Conservation (phyloP, 2,888 invertebrate species). For the Blastobasis adustella region DNA sequence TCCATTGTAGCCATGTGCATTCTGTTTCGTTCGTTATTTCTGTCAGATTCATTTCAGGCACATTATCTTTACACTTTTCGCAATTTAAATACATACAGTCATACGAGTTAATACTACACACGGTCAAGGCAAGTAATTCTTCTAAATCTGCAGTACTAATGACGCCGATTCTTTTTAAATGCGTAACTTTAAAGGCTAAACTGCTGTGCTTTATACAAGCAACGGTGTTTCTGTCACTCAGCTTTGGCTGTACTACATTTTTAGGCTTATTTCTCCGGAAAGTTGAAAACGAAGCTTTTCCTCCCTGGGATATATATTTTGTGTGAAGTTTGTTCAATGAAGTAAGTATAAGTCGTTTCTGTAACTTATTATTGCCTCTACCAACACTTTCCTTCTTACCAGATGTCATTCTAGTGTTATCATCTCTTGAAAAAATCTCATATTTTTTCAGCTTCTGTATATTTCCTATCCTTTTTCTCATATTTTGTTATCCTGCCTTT, state of each 20-base stretch:
- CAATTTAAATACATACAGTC: conserved; percentile 6
- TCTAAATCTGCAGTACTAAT: conserved; percentile 1
- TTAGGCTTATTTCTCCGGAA: conserved; percentile 1
- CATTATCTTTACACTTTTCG: conserved; percentile 3
- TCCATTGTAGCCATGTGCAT: conserved; percentile 1
- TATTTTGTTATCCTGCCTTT: too few relatives aligned
- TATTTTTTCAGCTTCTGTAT: too few relatives aligned
- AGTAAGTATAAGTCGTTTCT: neutral
- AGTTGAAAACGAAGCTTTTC: conserved; percentile 4
- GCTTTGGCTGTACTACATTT: neutral
- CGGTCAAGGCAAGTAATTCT: neutral
- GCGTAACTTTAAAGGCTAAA: too few relatives aligned
- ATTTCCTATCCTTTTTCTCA: too few relatives aligned
- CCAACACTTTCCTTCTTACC: too few relatives aligned
- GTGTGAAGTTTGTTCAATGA: neutral
- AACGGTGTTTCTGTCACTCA: too few relatives aligned
- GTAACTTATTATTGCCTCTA: too few relatives aligned
- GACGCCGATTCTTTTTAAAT: conserved; percentile 1
- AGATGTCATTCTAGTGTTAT: too few relatives aligned
- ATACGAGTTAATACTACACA: conserved; percentile 2
- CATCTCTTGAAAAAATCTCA: too few relatives aligned
- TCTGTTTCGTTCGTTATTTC: conserved; percentile 1
- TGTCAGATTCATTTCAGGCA: conserved; percentile 5
- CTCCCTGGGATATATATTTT: conserved; percentile 1
- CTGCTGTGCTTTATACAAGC: too few relatives aligned